phyloP scores from a whole-genome alignment of 2,113 vertebrate species.

The Engraulis encrasicolus region DNA sequence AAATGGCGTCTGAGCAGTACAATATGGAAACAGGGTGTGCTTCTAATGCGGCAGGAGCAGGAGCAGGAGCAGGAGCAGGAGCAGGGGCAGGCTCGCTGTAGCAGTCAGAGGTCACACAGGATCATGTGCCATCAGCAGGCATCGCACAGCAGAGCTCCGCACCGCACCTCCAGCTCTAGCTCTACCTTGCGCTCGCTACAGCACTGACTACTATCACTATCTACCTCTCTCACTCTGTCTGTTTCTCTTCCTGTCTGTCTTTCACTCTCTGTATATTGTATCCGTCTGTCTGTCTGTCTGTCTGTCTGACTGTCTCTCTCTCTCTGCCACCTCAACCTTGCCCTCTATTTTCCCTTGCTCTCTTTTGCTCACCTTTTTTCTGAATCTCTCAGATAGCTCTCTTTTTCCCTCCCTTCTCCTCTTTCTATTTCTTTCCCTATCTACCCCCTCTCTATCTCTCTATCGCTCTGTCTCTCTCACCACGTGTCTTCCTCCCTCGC shows the following conservation, averaged over 20 bases:
- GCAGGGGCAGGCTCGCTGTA: no score
- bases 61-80: neutral
- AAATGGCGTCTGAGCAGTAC: constrained; percentile 23
- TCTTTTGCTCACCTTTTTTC: neutral
- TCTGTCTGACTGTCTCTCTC: neutral
- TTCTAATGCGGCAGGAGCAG: neutral
- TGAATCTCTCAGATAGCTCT: neutral
- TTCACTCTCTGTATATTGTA: neutral
- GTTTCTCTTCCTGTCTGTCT: neutral
- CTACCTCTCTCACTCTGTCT: neutral
- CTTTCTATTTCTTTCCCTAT: neutral
- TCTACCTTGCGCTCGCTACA: no score
- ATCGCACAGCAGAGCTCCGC: neutral
- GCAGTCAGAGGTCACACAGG: neutral
- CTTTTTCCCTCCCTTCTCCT: neutral
- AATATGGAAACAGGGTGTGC: constrained; percentile 35
- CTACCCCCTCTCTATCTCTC: neutral
- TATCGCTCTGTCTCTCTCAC: no score
- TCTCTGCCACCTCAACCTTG: neutral
- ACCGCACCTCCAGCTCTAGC: neutral
- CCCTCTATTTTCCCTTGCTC: neutral
- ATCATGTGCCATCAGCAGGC: neutral
- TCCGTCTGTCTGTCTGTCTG: neutral
- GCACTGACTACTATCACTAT: no score
- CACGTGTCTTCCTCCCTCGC: no score